Conservation (phyloP, 2,113 vertebrate genomes). For the Morone chrysops region DNA sequence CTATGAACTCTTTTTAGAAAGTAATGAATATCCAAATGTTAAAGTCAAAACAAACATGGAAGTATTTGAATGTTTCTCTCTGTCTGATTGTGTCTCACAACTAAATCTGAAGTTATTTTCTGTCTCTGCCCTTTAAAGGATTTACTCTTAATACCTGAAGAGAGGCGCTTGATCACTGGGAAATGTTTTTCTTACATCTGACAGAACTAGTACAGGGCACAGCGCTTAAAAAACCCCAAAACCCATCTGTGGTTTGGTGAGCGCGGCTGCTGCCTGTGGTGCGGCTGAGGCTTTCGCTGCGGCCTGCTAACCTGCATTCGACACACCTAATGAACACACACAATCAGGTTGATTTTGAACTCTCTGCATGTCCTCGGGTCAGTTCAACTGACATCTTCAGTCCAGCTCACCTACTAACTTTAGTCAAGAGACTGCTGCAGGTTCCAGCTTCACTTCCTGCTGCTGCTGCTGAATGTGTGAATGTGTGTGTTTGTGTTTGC, state of each 20-base stretch:
- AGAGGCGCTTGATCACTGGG: neutral
- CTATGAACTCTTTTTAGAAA: neutral
- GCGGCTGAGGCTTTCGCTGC: neutral
- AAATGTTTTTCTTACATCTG: neutral
- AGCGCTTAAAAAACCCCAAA: neutral
- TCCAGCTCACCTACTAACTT: rapidly evolving
- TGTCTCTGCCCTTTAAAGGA: no score
- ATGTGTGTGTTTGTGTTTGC: neutral
- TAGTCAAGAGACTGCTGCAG: neutral
- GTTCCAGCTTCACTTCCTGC: slow-evolving; percentile 33
- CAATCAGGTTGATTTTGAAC: neutral
- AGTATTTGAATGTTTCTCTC: neutral
- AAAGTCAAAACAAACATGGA: neutral
- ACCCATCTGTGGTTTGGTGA: slow-evolving; percentile 22
- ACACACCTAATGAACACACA: neutral
- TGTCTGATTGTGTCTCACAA: neutral
- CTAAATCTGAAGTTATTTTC: neutral
- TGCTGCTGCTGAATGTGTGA: neutral
- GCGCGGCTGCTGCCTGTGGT: neutral
- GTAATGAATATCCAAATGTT: neutral
- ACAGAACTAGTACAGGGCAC: no score
- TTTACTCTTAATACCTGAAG: neutral
- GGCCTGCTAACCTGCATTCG: neutral
- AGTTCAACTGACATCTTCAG: neutral
- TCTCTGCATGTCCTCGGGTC: neutral